Percentiles rank a stretch among this genome's conserved stretches.
Evolutionary conservation across 1,140 invertebrate species (phyloP).

Genomic region (Episyrphus balteatus): DNA sequence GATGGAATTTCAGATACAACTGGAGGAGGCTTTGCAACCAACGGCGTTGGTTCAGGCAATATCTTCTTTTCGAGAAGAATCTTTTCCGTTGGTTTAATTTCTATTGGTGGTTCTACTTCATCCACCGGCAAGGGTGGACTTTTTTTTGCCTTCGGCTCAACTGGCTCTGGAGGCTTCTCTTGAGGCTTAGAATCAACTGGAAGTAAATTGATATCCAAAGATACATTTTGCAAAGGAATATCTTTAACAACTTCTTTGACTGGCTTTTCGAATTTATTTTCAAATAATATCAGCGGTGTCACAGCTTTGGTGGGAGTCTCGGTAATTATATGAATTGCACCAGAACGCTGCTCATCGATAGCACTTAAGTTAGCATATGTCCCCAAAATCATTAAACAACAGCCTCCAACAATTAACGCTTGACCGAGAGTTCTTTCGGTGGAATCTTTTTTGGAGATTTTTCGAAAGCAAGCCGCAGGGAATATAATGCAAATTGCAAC

Average conservation of each 20-base stretch:
- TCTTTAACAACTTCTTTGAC: too few relatives aligned
- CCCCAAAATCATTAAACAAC: conserved; percentile 71
- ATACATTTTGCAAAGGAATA: too few relatives aligned
- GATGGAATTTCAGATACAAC: background rate
- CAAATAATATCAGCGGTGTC: too few relatives aligned
- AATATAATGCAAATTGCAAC: conserved; percentile 89
- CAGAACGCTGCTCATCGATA: conserved; percentile 47
- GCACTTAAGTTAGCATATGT: conserved; percentile 77
- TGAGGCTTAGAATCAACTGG: too few relatives aligned
- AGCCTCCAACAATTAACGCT: conserved; percentile 61
- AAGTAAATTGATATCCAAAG: too few relatives aligned
- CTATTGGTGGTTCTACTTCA: conserved; percentile 12
- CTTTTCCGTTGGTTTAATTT: conserved; percentile 5
- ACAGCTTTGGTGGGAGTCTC: too few relatives aligned
- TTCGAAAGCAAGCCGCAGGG: conserved; percentile 67
- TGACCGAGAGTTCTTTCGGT: conserved; percentile 61
- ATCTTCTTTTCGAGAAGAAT: background rate
- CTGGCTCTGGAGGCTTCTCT: background rate
- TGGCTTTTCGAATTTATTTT: too few relatives aligned
- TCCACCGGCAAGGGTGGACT: conserved; percentile 23
- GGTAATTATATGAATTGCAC: conserved; percentile 9
- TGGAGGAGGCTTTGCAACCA: background rate
- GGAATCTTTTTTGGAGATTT: conserved; percentile 58
- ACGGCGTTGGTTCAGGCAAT: background rate
- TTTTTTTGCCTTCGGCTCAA: background rate